phyloP scores from a whole-genome alignment of 2,888 invertebrate species.

The Eurytoma californica region DNA sequence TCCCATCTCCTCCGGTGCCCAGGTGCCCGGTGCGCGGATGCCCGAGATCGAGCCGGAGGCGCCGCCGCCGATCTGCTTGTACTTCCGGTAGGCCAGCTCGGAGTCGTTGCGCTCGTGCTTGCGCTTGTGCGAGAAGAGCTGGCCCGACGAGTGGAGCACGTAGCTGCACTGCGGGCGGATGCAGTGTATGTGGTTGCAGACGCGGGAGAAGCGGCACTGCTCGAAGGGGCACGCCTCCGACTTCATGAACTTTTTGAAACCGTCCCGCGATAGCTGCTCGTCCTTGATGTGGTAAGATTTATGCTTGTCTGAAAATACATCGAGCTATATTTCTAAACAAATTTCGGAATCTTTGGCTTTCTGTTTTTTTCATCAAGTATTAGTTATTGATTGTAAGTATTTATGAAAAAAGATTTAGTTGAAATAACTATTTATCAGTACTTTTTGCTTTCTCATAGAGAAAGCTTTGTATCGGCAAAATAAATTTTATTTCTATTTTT shows the following conservation, averaged over 20 bases:
- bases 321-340: no score
- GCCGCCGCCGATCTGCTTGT: slow-evolving; percentile 78
- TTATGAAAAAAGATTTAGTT: no score
- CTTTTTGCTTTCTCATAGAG: no score
- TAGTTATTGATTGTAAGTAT: no score
- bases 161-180: slow-evolving; percentile 96
- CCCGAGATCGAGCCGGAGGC: slow-evolving; percentile 68
- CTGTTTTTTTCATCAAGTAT: no score
- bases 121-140: slow-evolving; percentile 97
- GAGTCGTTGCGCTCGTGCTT: slow-evolving; percentile 97
- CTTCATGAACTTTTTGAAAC: slow-evolving; percentile 99
- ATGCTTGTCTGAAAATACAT: slow-evolving; percentile 93
- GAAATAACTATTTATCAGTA: no score
- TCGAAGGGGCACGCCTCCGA: slow-evolving; percentile 95
- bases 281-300: slow-evolving; percentile 99
- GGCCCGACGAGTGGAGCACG: slow-evolving; percentile 96
- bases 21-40: slow-evolving; percentile 69
- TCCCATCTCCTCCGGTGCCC: slow-evolving; percentile 68
- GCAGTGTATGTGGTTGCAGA: slow-evolving; percentile 99
- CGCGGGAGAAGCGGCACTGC: slow-evolving; percentile 93
- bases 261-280: slow-evolving; percentile 94
- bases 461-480: no score
- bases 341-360: no score
- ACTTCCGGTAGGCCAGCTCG: slow-evolving; percentile 90
- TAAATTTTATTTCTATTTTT: no score